A percentile compares a stretch with the other conserved stretches of the same genome.
Evolutionary conservation across 1,140 invertebrate species (phyloP).

Genomic region (Adelges cooleyi): DNA sequence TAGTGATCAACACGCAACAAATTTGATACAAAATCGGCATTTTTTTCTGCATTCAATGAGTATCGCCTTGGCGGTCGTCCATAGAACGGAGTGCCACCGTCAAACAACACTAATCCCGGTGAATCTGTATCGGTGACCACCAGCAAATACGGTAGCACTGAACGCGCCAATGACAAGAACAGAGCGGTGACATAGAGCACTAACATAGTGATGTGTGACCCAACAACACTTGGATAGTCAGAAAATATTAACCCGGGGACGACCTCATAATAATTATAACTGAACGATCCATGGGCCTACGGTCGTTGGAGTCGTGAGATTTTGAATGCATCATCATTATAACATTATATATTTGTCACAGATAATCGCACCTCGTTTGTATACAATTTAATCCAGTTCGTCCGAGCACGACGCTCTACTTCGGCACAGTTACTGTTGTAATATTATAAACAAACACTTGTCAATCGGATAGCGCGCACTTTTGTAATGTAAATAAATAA

Average conservation of each 20-base stretch:
- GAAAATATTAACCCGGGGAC: background rate
- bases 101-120: conserved; percentile 59
- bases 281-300: too few relatives aligned
- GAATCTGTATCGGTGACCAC: conserved; percentile 55
- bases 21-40: conserved; percentile 65
- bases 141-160: conserved; percentile 48
- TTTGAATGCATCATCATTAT: too few relatives aligned
- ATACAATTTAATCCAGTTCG: too few relatives aligned
- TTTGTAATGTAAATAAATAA: too few relatives aligned
- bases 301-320: too few relatives aligned
- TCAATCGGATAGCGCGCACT: too few relatives aligned
- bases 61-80: conserved; percentile 47
- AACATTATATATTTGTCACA: too few relatives aligned
- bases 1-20: conserved; percentile 61
- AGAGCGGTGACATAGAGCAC: background rate
- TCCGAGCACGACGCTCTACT: too few relatives aligned
- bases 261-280: too few relatives aligned
- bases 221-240: background rate
- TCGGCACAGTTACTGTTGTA: too few relatives aligned
- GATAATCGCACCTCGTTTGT: too few relatives aligned
- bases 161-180: background rate
- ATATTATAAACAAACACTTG: too few relatives aligned
- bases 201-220: background rate
- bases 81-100: conserved; percentile 63
- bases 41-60: conserved; percentile 57